Evolutionary conservation across 2,113 vertebrate species (phyloP), one percentile per base, ranked within the genome.

Genomic region (Tetrao urogallus): DNA sequence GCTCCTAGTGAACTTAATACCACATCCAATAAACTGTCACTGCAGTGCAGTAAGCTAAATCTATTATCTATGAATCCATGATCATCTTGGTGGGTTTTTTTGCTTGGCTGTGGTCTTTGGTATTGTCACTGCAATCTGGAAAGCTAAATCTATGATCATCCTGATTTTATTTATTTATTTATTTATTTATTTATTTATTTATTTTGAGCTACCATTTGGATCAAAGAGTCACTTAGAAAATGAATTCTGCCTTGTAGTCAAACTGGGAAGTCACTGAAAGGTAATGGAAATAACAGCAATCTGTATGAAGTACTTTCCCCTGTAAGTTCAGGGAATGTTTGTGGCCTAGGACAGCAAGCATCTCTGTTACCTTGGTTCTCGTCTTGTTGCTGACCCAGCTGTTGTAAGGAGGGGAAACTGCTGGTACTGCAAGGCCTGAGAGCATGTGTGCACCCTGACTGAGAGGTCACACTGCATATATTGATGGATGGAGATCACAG

Each of bases 391-490:
- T 24, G 72, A 1, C 40, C 10, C 6, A 17, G 60, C 38, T 2
- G 6, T 8, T 38, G 24, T 0, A 3, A 38, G 36, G 11, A n/a
- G 19, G 10, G 54, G 5, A 58, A 27, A 30, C 65, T 1, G 0
- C 10, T 18, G 16, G 13, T 48, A 0, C 71, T 4, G 2, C 1
- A 12, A 4, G 2, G 14, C 7, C 7, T 1, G 2, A 58, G 17
- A 13, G 82, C 75, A n/a, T 21, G 1, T 1, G 12, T 3, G 0
- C 25, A 47, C 34, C 32, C 24, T 2, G 13, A 25, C 28, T 0
- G 0, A 79, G 58, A 0, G 1, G 4, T 42, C 4, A 1, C 3
- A 3, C 13, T 25, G 70, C 24, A 30, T 11, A 32, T 3, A 1
- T 43, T 38, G 27, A 6, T 3, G 56, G 25, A 6, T 42, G 73